These are phyloP conservation scores for Zhuqinia jingwanae DNA, from an alignment of 2,888 invertebrate species.

Conservation along the genomic window DNA sequence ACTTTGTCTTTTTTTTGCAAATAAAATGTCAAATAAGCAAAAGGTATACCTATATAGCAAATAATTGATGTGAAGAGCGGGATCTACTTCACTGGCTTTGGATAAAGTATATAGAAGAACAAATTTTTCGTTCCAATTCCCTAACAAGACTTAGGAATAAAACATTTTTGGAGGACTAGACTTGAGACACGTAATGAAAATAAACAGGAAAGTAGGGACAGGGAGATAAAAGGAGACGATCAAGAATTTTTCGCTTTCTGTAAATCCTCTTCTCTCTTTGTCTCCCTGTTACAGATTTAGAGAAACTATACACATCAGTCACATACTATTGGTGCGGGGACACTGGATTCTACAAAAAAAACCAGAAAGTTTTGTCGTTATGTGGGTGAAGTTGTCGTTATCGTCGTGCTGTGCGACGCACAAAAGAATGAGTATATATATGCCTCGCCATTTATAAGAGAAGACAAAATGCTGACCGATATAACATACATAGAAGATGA, in stretches of 20 bases:
- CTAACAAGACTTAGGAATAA: background rate
- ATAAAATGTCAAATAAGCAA: too few relatives aligned
- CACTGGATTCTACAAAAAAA: too few relatives aligned
- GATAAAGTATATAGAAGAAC: background rate
- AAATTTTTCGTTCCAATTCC: conserved; percentile 9
- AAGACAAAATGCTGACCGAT: background rate
- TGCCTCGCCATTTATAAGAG: background rate
- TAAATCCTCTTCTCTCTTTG: conserved; percentile 13
- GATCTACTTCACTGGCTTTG: background rate
- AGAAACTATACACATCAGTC: background rate
- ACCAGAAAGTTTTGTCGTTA: background rate
- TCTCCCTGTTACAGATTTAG: background rate
- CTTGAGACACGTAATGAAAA: background rate
- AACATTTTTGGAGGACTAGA: conserved; percentile 12
- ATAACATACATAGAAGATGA: too few relatives aligned
- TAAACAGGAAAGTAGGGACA: background rate
- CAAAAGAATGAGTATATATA: background rate
- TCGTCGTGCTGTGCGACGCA: background rate
- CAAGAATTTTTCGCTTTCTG: conserved; percentile 10
- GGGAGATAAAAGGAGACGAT: conserved; percentile 19
- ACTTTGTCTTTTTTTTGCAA: too few relatives aligned
- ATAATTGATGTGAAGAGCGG: too few relatives aligned
- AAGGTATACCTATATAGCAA: too few relatives aligned
- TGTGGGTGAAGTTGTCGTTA: background rate
- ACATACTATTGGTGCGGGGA: background rate